Evolutionary conservation across 2,888 invertebrate genomes (phyloP), one percentile per base, ranked within the genome.

Genomic region (Ophioninae sp.): DNA sequence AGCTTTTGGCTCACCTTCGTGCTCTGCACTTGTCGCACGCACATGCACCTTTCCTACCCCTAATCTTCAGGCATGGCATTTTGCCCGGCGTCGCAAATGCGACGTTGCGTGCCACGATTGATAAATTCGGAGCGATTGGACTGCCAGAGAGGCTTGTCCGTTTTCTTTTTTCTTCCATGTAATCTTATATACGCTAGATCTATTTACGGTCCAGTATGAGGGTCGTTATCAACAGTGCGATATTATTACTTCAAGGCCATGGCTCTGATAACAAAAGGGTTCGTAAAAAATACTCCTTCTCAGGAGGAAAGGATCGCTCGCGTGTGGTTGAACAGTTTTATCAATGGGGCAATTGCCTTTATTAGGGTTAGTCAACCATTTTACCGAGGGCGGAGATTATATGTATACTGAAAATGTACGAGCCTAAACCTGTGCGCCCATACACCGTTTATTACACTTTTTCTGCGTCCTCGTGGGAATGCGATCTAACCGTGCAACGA

Each of bases 101-200:
- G 85, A 85, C 83, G 75, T 89, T 86, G 89, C 90, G 90, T 90
- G 90, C 85, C 85, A 30, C 75, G 88, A 89, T 87, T 89, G 89
- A 90, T 89, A 90, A 90, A 85, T 88, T 82, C 62, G 79, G 70
- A 83, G 87, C 85, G 85, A 87, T 84, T 85, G 86, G 79, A 83
- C 86, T 79, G 78, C 87, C 79, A 56, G 80, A 70, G 65, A 64
- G 65, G 81, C 73, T 86, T 83, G 81, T 69, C 69, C 74, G 20
- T 72, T 50, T 57, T 44, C 57, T 30, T 10, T 62, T 59, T 65
- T 59, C 37, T 50, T 39, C 30, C 30, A 20, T 50, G 69, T 68
- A n/a, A 37, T 62, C n/a, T 6, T 21, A 17, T 37, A 50, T 21
- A 17, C 41, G 20, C 70, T 39, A 7, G 20, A 30, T 62, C 21